Evolutionary conservation across 1,140 invertebrate genomes (phyloP).

Genomic region (Capitella teleta): DNA sequence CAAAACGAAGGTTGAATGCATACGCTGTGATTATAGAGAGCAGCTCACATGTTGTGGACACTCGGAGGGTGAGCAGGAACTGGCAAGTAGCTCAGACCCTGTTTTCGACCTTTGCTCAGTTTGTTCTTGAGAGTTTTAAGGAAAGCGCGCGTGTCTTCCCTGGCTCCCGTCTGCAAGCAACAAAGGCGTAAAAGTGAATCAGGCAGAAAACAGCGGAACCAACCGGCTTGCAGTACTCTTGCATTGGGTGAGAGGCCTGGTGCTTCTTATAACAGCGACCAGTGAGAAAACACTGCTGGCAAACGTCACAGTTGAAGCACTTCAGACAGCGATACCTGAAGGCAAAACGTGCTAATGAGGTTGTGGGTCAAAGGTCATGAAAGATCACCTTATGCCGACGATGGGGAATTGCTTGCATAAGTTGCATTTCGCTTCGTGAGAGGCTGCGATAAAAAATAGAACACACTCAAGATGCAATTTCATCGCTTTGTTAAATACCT

Average conservation of each 20-base stretch:
- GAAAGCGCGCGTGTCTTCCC: too few species aligned
- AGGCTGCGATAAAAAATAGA: conserved; percentile 36
- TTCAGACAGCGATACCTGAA: conserved; percentile 2
- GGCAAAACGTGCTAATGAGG: neutral
- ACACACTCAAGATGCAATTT: neutral
- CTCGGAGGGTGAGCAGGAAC: too few species aligned
- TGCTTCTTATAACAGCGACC: conserved; percentile 2
- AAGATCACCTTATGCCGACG: conserved; percentile 42
- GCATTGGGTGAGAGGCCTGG: conserved; percentile 1
- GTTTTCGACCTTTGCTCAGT: too few species aligned
- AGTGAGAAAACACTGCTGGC: conserved; percentile 5
- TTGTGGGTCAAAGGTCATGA: neutral
- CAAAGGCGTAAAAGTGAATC: too few species aligned
- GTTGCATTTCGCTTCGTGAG: conserved; percentile 49
- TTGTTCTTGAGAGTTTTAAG: too few species aligned
- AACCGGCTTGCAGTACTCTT: conserved; percentile 4
- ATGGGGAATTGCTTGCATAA: conserved; percentile 48
- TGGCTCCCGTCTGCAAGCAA: too few species aligned
- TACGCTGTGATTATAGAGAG: too few species aligned
- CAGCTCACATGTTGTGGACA: too few species aligned
- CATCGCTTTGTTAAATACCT: conserved; percentile 23
- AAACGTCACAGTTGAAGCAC: conserved; percentile 7
- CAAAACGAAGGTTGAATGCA: too few species aligned
- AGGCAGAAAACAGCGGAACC: neutral
- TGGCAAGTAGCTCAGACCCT: too few species aligned